Base-by-base conservation (phyloP, 2,113 vertebrate genomes). In the Phylloscopus whistleri region DNA sequence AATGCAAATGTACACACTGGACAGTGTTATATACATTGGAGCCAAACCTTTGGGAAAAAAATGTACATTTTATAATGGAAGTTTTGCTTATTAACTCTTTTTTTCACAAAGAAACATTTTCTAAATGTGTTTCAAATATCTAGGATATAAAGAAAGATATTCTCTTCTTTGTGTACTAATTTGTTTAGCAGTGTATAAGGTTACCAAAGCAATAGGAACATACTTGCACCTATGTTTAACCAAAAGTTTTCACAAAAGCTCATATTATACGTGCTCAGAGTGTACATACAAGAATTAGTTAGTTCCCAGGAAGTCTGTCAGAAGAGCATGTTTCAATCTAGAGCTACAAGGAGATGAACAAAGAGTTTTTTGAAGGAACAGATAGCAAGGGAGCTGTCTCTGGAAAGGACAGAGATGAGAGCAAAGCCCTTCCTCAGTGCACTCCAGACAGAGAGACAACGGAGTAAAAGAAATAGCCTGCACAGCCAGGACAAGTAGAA, bases 311-410 rank as follows among this genome's bases (percentile, higher is more conserved):
- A 78, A 87, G 21, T 56, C 66, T 87, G 60, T 74, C 73, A 78
- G 56, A 89, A 93, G 17, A 59, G 7, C 33, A 14, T 87, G 48
- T 63, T 91, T 78, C 77, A n/a, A 31, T 91, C 63, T 70, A 87
- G 60, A 55, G 43, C 44, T 78, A 84, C 81, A 94, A 95, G 87
- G 56, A 84, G 35, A 33, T 68, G 69, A 82, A 87, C 43, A 81
- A 84, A 84, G 19, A 20, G 24, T 14, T 72, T 69, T 72, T 49
- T 58, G 37, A 81, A 64, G 66, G 24, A 93, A 37, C 16, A 87
- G 74, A 76, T 77, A 80, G 56, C 5, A 2, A 30, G 39, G 89
- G 20, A 81, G 39, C 4, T 13, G 28, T 75, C 18, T 87, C 30
- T 5, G 11, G 69, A 79, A 84, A 82, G 41, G 44, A 56, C 22